These are phyloP conservation scores for Mylabris phalerata DNA, from an alignment of 1,140 invertebrate species.

Conservation along the genomic window DNA sequence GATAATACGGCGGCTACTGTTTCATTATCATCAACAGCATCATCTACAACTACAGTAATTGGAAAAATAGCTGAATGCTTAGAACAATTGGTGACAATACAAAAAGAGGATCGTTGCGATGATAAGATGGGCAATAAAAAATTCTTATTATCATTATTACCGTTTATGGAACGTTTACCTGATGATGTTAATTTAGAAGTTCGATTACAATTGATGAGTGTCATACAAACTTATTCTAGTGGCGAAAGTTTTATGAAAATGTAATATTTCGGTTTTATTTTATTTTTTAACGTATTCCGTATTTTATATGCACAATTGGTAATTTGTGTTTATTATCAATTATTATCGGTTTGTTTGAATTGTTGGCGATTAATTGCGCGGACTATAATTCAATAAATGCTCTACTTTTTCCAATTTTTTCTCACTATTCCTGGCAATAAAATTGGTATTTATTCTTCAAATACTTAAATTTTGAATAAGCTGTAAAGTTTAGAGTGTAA, in stretches of 20 bases:
- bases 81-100: conserved; percentile 18
- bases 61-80: conserved; percentile 15
- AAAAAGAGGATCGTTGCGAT: conserved; percentile 24
- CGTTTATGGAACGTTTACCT: conserved; percentile 30
- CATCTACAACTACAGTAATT: not conserved
- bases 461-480: too few relatives aligned
- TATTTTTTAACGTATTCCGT: too few relatives aligned
- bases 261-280: not conserved
- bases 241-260: conserved; percentile 16
- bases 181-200: conserved; percentile 34
- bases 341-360: too few relatives aligned
- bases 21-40: not conserved
- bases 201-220: conserved; percentile 29
- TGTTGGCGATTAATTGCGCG: too few relatives aligned
- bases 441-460: too few relatives aligned
- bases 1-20: not conserved
- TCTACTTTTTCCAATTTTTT: too few relatives aligned
- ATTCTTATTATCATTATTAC: conserved; percentile 28
- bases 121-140: conserved; percentile 32
- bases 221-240: conserved; percentile 25
- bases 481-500: too few relatives aligned
- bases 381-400: too few relatives aligned
- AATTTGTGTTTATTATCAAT: too few relatives aligned
- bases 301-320: too few relatives aligned
- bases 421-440: too few relatives aligned